phyloP scores from a whole-genome alignment of 2,888 invertebrate species.

The Onthophagus sagittarius region DNA sequence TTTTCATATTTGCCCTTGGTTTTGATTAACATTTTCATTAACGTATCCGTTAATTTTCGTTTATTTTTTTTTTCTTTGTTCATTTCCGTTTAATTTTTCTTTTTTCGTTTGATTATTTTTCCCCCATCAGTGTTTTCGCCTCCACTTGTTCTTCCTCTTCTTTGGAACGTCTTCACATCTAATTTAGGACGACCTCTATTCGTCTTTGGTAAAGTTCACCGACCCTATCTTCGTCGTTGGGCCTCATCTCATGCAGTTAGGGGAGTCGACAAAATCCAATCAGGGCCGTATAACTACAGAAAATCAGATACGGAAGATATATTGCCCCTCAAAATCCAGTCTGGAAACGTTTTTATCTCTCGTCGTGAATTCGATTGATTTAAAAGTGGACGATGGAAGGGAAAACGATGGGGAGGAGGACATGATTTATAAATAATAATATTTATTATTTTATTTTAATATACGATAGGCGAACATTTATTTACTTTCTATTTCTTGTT shows the following conservation, averaged over 20 bases:
- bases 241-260: not conserved
- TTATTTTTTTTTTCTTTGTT: not conserved
- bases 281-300: not conserved
- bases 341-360: not conserved
- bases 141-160: not conserved
- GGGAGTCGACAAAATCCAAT: not conserved
- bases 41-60: not conserved
- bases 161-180: conserved; percentile 4
- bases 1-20: conserved; percentile 29
- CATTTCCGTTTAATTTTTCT: not conserved
- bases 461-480: not conserved
- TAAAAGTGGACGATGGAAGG: not conserved
- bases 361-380: not conserved
- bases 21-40: conserved; percentile 17
- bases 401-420: not conserved
- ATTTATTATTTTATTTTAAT: conserved; percentile 1
- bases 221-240: conserved; percentile 4
- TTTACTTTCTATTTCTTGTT: conserved; percentile 29
- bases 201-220: conserved; percentile 2
- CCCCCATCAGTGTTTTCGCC: not conserved
- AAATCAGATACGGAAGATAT: not conserved
- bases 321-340: not conserved
- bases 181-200: conserved; percentile 17
- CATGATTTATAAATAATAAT: not conserved
- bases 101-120: conserved; percentile 20